Percentiles rank a stretch among this genome's conserved stretches.
Evolutionary conservation across 2,888 invertebrate species (phyloP).

Genomic region (Amaurobius ferox): DNA sequence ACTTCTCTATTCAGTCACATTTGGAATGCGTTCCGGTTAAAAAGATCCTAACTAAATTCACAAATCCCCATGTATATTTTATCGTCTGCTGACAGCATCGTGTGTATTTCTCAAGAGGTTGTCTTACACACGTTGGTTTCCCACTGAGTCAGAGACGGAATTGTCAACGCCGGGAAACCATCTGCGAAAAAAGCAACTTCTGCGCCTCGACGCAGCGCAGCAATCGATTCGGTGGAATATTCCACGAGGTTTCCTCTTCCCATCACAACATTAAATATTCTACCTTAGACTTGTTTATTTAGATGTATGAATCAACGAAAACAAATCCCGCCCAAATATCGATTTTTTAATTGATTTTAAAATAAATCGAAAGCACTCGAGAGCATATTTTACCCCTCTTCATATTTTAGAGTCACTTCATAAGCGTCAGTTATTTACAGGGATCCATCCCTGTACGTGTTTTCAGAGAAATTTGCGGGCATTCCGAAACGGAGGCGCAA

Average conservation of each 20-base stretch:
- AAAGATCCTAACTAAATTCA: neutral
- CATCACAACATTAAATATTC: slow-evolving; percentile 55
- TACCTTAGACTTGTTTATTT: neutral
- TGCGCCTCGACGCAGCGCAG: slow-evolving; percentile 52
- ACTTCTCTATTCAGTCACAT: slow-evolving; percentile 1
- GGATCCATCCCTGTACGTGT: neutral
- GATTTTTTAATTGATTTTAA: too few species aligned
- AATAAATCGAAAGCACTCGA: too few species aligned
- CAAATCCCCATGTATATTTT: neutral
- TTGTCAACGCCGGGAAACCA: slow-evolving; percentile 54
- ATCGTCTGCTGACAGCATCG: neutral
- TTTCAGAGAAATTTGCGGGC: neutral
- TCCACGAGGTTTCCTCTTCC: slow-evolving; percentile 48
- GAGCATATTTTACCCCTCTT: neutral
- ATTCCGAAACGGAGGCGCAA: neutral
- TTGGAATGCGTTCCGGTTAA: neutral
- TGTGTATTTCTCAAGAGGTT: slow-evolving; percentile 1
- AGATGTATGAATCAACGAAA: neutral
- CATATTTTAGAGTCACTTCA: neutral
- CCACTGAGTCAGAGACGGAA: slow-evolving; percentile 31
- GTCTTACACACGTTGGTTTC: slow-evolving; percentile 32
- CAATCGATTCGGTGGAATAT: slow-evolving; percentile 53
- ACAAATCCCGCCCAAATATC: neutral
- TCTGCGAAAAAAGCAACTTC: slow-evolving; percentile 25
- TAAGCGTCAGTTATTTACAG: neutral